These are phyloP conservation scores for Spisula solida DNA, from an alignment of 2,888 invertebrate species.

Conservation along the genomic window DNA sequence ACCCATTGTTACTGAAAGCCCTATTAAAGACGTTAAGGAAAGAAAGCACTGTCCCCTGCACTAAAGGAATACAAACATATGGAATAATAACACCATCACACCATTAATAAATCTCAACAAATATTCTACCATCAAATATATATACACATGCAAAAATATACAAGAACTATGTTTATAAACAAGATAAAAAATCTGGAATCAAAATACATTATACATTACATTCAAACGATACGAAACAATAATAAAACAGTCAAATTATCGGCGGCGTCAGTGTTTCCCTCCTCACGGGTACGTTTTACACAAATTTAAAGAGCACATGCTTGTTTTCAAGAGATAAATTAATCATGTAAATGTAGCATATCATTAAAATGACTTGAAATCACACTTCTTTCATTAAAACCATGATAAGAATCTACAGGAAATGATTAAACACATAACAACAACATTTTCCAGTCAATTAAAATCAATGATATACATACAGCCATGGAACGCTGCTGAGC, in stretches of 20 bases:
- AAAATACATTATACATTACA: conserved; percentile 9
- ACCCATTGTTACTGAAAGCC: not conserved
- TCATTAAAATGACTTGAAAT: conserved; percentile 17
- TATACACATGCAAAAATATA: not conserved
- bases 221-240: not conserved
- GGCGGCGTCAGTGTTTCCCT: not conserved
- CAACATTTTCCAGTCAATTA: conserved; percentile 24
- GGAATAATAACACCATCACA: not conserved
- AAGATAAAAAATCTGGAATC: not conserved
- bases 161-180: not conserved
- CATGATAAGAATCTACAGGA: conserved; percentile 16
- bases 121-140: not conserved
- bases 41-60: not conserved
- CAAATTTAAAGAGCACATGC: conserved; percentile 26
- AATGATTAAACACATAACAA: not conserved
- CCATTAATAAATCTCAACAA: not conserved
- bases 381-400: conserved; percentile 27
- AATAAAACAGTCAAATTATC: conserved; percentile 25
- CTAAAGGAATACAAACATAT: not conserved
- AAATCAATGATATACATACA: not conserved
- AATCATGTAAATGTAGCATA: conserved; percentile 22
- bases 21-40: not conserved
- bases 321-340: conserved; percentile 26
- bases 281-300: not conserved
- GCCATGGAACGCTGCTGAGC: not conserved